These are phyloP conservation scores for Pantherophis alleghaniensis DNA, from an alignment of 2,797 vertebrate genomes.

Conservation along the genomic window DNA sequence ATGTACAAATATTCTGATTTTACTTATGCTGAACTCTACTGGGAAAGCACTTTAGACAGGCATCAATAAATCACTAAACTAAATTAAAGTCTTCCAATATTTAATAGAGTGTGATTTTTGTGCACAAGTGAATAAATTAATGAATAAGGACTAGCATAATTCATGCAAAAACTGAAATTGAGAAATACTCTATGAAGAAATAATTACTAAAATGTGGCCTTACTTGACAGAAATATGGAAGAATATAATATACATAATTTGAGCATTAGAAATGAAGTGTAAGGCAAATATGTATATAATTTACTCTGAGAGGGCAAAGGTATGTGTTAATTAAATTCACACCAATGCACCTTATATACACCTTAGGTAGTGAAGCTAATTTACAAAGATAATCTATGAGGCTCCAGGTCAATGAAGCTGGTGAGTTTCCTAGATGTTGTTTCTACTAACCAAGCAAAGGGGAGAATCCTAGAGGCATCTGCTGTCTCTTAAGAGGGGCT, in stretches of 20 bases:
- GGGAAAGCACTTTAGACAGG: not conserved
- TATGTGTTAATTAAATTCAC: not conserved
- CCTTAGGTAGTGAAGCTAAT: not conserved
- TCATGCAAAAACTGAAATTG: constrained; percentile 28
- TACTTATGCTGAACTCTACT: not conserved
- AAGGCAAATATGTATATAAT: constrained; percentile 34
- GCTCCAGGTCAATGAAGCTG: not conserved
- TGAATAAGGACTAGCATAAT: constrained; percentile 22
- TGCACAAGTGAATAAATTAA: not conserved
- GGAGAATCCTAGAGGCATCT: not conserved
- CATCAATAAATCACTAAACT: not conserved
- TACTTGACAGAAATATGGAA: constrained; percentile 49
- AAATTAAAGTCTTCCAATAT: not conserved
- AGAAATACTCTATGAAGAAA: constrained; percentile 36
- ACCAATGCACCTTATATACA: not conserved
- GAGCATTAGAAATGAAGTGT: constrained; percentile 22
- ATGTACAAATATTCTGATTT: not conserved
- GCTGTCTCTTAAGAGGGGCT: not conserved
- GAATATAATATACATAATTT: constrained; percentile 51
- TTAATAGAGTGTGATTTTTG: not conserved
- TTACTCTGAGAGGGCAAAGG: not conserved
- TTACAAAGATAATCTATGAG: not conserved
- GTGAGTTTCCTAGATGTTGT: not conserved
- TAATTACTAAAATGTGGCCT: constrained; percentile 47
- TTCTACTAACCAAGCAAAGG: not conserved